Base-by-base conservation (phyloP, 2,888 invertebrate genomes). In the Drosophila birchii region DNA sequence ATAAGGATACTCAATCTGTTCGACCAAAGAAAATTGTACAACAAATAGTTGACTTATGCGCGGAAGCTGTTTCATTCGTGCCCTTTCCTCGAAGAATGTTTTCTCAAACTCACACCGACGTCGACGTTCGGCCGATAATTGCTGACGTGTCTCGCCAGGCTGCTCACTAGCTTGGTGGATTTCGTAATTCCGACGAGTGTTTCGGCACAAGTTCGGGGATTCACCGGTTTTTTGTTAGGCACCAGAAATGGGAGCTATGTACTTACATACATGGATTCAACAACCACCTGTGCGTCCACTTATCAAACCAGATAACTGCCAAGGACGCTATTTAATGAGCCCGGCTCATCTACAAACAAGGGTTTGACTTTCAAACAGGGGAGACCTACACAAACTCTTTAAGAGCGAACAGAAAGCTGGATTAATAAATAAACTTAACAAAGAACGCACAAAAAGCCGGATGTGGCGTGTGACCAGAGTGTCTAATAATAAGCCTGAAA, bases 81-180 rank as follows among this genome's bases (percentile, higher is more conserved):
- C 23, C 34, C 11, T 36, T 20, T 36, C 9, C 26, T 12, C 16
- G 11, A 16, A 14, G 36, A 36, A 5, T n/a, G 36, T 36, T 36
- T 38, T 39, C 18, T 39, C 11, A 39, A 20, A 60, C 18, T 55
- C 0, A 34, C 14, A 20, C 2, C 20, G 34, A 34, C 14, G 38
- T 8, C 20, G 32, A 6, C 32, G 55, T 39, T 20, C 32, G 14
- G 3, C 16, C 14, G 12, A 2, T 12, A 9, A 12, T 41, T 34
- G 57, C 60, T 60, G 60, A 60, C 59, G 59, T 60, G 51, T 23
- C 20, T 3, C 2, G 0, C 11, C 34, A 23, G 26, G 18, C 12
- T 18, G 6, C n/a, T 49, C 4, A 5, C 18, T 18, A 12, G 20
- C 18, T 6, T 38, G 29, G 8, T 55, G 3, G 38, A 12, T 29